A percentile compares a stretch with the other conserved stretches of the same genome.
Evolutionary conservation across 23 tunicate species (phyloP).

Genomic region (Aplidium turbinatum): DNA sequence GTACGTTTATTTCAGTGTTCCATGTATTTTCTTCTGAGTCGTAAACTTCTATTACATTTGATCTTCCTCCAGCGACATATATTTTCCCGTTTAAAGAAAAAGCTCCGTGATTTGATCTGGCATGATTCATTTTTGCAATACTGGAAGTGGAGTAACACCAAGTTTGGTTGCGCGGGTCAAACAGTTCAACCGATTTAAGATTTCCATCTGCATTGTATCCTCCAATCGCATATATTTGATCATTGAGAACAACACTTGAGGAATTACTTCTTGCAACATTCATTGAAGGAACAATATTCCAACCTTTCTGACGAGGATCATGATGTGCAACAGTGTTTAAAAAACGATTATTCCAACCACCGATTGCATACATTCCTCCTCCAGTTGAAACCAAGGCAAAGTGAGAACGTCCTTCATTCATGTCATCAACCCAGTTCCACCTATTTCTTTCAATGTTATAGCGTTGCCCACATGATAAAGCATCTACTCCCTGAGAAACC

Average conservation of each 20-base stretch:
- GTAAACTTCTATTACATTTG: too few relatives aligned
- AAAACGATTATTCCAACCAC: background rate
- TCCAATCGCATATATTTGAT: constrained; percentile 4
- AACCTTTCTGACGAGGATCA: background rate
- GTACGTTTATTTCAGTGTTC: too few relatives aligned
- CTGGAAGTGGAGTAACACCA: too few relatives aligned
- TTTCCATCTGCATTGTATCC: too few relatives aligned
- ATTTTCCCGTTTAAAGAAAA: too few relatives aligned
- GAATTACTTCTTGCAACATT: background rate
- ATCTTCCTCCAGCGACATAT: too few relatives aligned
- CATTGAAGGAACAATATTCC: background rate
- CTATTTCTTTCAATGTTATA: background rate
- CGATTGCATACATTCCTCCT: constrained; percentile 2
- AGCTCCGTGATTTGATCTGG: too few relatives aligned
- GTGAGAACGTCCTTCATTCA: background rate
- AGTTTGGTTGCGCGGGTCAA: too few relatives aligned
- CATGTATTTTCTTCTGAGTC: too few relatives aligned
- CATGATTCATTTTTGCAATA: too few relatives aligned
- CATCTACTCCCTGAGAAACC: background rate
- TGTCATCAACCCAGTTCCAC: background rate
- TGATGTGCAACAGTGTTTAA: background rate
- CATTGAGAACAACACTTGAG: background rate
- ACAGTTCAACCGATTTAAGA: too few relatives aligned
- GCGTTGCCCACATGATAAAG: background rate
- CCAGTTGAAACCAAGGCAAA: background rate